Evolutionary conservation across 2,888 invertebrate species (phyloP), one percentile per base, ranked within the genome.

Genomic region (Luffia ferchaultella): DNA sequence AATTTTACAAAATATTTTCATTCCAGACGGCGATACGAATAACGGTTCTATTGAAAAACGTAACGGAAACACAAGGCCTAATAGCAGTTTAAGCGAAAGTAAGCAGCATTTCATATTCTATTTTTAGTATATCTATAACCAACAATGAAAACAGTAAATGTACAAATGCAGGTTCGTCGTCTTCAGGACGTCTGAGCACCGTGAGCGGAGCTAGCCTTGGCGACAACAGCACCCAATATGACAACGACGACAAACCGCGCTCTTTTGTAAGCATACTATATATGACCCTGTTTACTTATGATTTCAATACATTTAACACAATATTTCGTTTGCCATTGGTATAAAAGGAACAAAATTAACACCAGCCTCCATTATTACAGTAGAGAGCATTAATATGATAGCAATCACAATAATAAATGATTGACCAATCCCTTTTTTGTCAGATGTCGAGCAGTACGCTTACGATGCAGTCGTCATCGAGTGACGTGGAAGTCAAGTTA

Each of bases 141-240:
- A 45, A 18, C 18, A 18, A 17, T 45, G 18, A 16, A 17, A 45
- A 2, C 47, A 48, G 7, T 55, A 40, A 41, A 19, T 49, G 52
- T 46, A 52, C 16, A 51, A 50, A 52, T 53, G 40, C 53, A 90
- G 90, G 90, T 67, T 93, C 93, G 0, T 93, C 93, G 0, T 93
- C 93, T 0, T 93, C 93, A 0, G 93, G 93, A 0, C 87, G 93
- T 12, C 87, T 93, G 67, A 94, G 94, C 62, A 93, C 92, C 1
- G 91, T 91, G 9, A 93, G 93, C 60, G 93, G 91, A 2, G 89
- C 90, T 30, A 93, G 93, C 60, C 84, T 92, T 0, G 93, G 92
- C 0, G 95, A 95, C 61, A 93, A 93, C 63, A 93, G 94, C 50
- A 92, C 93, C 0, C 93, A 93, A 64, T 94, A 94, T 0, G 94